A percentile compares a stretch with the other conserved stretches of the same genome.
These are phyloP conservation scores for Lissocephala sabroskyi DNA, from an alignment of 2,888 invertebrate species.

Conservation along the genomic window DNA sequence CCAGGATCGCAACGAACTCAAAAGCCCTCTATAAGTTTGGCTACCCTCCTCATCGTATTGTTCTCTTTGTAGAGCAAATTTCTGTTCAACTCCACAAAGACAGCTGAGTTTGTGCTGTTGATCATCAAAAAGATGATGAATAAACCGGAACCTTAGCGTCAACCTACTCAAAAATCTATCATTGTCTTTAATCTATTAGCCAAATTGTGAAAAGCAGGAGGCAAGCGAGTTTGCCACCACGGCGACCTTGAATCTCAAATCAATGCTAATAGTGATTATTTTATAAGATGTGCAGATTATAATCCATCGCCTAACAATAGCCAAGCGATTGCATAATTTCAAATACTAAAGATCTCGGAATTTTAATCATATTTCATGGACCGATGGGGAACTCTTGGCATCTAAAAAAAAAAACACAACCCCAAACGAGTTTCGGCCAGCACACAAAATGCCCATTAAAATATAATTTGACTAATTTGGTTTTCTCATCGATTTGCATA, in stretches of 20 bases:
- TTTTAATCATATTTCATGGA: constrained; percentile 30
- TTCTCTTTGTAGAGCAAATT: too few relatives aligned
- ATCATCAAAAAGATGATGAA: too few relatives aligned
- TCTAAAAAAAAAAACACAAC: background rate
- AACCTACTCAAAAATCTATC: too few relatives aligned
- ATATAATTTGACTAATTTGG: constrained; percentile 45
- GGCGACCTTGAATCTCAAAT: constrained; percentile 25
- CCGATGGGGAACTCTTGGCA: background rate
- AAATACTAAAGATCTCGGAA: constrained; percentile 45
- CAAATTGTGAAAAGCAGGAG: too few relatives aligned
- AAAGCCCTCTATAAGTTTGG: too few relatives aligned
- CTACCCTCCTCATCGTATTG: too few relatives aligned
- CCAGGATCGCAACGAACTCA: too few relatives aligned
- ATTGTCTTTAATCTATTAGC: too few relatives aligned
- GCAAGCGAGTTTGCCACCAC: background rate
- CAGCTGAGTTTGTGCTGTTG: too few relatives aligned
- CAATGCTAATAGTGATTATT: constrained; percentile 28
- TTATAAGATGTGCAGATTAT: constrained; percentile 16
- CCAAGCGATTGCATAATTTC: constrained; percentile 30
- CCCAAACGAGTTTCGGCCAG: constrained; percentile 19
- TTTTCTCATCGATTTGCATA: too few relatives aligned
- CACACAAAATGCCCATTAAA: constrained; percentile 38
- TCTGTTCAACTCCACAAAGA: too few relatives aligned
- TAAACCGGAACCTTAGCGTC: too few relatives aligned
- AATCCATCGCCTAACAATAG: background rate